Percentiles rank a stretch among this genome's conserved stretches.
Conservation (phyloP, 1,140 invertebrate species). For the Bombus affinis region DNA sequence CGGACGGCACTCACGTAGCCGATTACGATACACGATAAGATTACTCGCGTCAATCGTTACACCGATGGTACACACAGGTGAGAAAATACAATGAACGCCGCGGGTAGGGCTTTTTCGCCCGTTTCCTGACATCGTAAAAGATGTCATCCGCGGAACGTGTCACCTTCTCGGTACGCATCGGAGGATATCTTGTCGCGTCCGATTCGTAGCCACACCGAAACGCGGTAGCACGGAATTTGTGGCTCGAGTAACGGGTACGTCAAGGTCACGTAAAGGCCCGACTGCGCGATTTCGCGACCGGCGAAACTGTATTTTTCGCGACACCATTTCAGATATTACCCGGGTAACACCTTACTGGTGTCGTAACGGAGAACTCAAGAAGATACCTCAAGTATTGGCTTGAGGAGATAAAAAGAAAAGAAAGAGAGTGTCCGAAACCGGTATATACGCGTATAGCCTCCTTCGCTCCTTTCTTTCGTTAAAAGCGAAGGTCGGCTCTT, state of each 20-base stretch:
- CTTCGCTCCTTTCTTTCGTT: conserved; percentile 52
- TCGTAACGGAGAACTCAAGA: conserved; percentile 34
- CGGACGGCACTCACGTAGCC: conserved; percentile 35
- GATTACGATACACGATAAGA: conserved; percentile 22
- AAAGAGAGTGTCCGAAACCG: conserved; percentile 54
- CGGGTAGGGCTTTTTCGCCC: background rate
- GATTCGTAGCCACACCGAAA: conserved; percentile 54
- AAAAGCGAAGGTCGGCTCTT: conserved; percentile 59
- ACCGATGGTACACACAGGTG: conserved; percentile 17
- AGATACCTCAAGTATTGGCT: conserved; percentile 25
- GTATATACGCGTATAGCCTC: conserved; percentile 44
- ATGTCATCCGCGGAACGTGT: conserved; percentile 23
- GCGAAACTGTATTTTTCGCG: conserved; percentile 27
- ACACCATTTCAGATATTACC: conserved; percentile 51
- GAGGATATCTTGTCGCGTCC: conserved; percentile 42
- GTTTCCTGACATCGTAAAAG: conserved; percentile 4
- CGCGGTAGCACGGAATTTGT: conserved; percentile 39
- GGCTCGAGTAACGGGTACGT: conserved; percentile 36
- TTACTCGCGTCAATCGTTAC: conserved; percentile 1
- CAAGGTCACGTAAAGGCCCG: conserved; percentile 29
- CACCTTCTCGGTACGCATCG: conserved; percentile 39
- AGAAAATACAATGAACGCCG: conserved; percentile 19
- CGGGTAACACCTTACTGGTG: conserved; percentile 49
- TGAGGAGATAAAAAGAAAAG: conserved; percentile 41
- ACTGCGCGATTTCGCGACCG: conserved; percentile 28